Conservation (phyloP, 2,888 invertebrate species). For the Cephonodes hylas region DNA sequence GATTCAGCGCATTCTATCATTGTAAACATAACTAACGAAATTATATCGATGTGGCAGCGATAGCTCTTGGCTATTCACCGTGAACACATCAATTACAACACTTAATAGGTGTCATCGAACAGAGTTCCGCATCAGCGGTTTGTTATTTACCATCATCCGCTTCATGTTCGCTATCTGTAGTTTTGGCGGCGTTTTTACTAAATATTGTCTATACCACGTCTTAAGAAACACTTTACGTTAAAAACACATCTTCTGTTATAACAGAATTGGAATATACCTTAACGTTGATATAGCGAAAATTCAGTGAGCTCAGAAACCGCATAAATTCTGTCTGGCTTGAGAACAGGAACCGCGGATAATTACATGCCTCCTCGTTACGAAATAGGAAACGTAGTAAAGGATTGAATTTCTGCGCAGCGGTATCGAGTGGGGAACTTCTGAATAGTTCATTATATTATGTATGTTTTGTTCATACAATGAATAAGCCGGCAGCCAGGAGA, state of each 20-base stretch:
- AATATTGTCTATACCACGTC: background rate
- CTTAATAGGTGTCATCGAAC: constrained; percentile 40
- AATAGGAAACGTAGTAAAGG: constrained; percentile 50
- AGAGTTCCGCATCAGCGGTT: constrained; percentile 40
- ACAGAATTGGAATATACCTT: background rate
- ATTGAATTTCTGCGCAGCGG: constrained; percentile 58
- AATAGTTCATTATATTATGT: constrained; percentile 51
- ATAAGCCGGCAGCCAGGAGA: constrained; percentile 44
- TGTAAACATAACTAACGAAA: constrained; percentile 68
- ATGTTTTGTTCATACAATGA: constrained; percentile 44
- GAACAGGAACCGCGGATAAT: constrained; percentile 49
- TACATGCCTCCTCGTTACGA: constrained; percentile 45
- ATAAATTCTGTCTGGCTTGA: constrained; percentile 23
- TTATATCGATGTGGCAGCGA: constrained; percentile 59
- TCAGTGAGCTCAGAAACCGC: background rate
- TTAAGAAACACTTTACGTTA: background rate
- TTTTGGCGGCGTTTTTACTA: background rate
- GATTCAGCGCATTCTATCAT: constrained; percentile 61
- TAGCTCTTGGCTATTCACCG: constrained; percentile 53
- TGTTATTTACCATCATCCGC: constrained; percentile 32
- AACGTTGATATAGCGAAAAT: background rate
- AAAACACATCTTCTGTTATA: background rate
- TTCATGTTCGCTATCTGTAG: constrained; percentile 23
- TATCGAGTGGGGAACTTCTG: constrained; percentile 43
- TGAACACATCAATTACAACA: constrained; percentile 57